Conservation (phyloP, 2,888 invertebrate genomes). For the Drosophila anomelani region DNA sequence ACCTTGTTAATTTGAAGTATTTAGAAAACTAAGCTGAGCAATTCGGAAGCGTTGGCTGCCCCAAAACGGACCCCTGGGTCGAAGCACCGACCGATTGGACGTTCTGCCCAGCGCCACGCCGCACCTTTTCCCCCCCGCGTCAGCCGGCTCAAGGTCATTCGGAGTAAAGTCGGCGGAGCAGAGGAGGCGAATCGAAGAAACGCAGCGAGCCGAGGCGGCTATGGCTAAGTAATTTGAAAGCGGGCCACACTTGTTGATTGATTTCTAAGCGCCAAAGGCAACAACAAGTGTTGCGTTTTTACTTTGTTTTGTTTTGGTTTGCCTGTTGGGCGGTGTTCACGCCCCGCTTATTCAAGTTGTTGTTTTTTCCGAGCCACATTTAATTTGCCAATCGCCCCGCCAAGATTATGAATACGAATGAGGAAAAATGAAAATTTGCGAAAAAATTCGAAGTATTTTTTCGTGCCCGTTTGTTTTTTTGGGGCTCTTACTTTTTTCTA, state of each 20-base stretch:
- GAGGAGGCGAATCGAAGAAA: conserved; percentile 52
- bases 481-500: conserved; percentile 58
- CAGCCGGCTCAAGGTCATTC: conserved; percentile 65
- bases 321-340: conserved; percentile 49
- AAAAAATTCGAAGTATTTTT: conserved; percentile 65
- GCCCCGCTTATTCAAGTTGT: conserved; percentile 59
- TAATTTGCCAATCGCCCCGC: conserved; percentile 62
- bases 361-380: conserved; percentile 43
- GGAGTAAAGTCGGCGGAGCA: conserved; percentile 43
- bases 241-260: conserved; percentile 77
- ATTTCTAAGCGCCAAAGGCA: conserved; percentile 55
- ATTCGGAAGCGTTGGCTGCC: conserved; percentile 62
- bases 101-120: conserved; percentile 15
- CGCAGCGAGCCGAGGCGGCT: conserved; percentile 63
- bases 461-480: conserved; percentile 14
- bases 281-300: conserved; percentile 52
- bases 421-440: conserved; percentile 72
- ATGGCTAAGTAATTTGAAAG: conserved; percentile 67
- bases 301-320: conserved; percentile 12
- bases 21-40: conserved; percentile 53
- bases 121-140: conserved; percentile 7
- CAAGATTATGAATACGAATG: conserved; percentile 53
- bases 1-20: conserved; percentile 24
- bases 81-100: conserved; percentile 34
- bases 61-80: conserved; percentile 25